phyloP scores from a whole-genome alignment of 2,113 vertebrate species.

The Pteronura brasiliensis region DNA sequence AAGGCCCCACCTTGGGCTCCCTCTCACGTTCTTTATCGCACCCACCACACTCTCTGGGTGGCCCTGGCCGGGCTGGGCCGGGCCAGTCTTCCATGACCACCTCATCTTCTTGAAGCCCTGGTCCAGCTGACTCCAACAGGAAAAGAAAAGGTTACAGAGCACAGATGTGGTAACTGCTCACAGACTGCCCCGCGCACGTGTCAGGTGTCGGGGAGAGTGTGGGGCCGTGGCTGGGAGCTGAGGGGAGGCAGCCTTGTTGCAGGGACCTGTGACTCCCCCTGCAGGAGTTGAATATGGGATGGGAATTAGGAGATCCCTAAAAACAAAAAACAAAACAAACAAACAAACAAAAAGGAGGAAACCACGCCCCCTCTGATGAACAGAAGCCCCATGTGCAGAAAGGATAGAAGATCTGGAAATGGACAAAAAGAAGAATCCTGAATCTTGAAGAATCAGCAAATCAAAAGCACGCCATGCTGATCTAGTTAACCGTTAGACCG shows the following conservation, averaged over 20 bases:
- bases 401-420: background rate
- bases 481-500: background rate
- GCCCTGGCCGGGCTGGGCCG: no score
- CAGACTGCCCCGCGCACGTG: accelerated
- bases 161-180: background rate
- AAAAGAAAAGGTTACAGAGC: background rate
- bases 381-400: background rate
- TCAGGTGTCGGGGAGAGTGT: accelerated
- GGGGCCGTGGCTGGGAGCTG: no score
- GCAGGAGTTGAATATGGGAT: background rate
- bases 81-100: background rate
- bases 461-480: background rate
- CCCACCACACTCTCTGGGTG: no score
- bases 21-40: background rate
- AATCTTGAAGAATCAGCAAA: background rate
- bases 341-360: background rate
- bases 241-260: background rate
- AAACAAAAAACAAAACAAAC: background rate
- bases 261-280: background rate
- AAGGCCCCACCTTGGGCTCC: accelerated
- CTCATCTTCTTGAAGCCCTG: background rate
- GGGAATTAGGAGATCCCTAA: background rate
- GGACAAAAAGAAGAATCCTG: background rate
- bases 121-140: background rate
- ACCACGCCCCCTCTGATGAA: background rate